Percentiles rank a stretch among this genome's conserved stretches.
phyloP scores from a whole-genome alignment of 1,140 invertebrate genomes.

The Planococcus citri region DNA sequence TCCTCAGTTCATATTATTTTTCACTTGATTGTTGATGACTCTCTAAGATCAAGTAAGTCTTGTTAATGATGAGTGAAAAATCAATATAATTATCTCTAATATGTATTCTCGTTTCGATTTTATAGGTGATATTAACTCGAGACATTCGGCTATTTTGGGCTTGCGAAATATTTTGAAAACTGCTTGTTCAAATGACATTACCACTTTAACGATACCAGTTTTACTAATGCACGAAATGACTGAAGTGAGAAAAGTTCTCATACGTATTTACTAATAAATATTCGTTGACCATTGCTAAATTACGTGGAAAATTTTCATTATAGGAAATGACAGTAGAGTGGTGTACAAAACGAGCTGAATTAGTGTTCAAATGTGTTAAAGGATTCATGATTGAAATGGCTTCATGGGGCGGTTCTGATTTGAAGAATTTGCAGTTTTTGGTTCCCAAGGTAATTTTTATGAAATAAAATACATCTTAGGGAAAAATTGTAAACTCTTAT shows the following conservation, averaged over 20 bases:
- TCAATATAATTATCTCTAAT: neutral
- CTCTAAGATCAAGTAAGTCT: slow-evolving; percentile 42
- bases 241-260: slow-evolving; percentile 48
- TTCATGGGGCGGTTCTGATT: slow-evolving; percentile 77
- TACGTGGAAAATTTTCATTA: slow-evolving; percentile 28
- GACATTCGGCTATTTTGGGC: slow-evolving; percentile 90
- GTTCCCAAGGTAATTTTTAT: slow-evolving; percentile 56
- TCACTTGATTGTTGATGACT: slow-evolving; percentile 79
- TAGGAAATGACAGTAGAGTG: slow-evolving; percentile 92
- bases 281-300: neutral
- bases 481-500: neutral
- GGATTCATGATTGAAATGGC: slow-evolving; percentile 99
- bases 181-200: slow-evolving; percentile 84
- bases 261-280: slow-evolving; percentile 16
- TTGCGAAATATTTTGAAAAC: slow-evolving; percentile 89
- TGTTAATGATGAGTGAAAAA: neutral
- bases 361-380: slow-evolving; percentile 97
- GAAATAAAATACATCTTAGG: neutral
- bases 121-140: slow-evolving; percentile 77
- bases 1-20: slow-evolving; percentile 88
- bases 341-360: slow-evolving; percentile 88
- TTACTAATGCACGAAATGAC: slow-evolving; percentile 84
- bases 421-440: slow-evolving; percentile 75
- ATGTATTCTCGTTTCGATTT: too few species aligned
- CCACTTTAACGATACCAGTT: slow-evolving; percentile 83